Percentiles rank a stretch among this genome's conserved stretches.
Evolutionary conservation across 2,797 vertebrate species (phyloP).

Genomic region (Psittacula echo): DNA sequence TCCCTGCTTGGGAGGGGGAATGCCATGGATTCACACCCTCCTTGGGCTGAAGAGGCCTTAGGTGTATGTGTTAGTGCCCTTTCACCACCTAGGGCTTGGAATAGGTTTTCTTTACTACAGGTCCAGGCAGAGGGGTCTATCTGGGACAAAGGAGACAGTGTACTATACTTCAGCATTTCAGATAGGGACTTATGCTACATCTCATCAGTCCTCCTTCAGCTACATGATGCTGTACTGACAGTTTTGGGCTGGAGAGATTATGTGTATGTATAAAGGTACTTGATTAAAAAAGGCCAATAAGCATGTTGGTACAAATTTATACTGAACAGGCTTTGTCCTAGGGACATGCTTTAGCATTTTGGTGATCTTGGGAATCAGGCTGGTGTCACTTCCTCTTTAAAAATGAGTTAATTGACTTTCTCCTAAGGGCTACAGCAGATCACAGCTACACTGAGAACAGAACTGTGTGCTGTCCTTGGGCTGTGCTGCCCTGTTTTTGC

Average conservation of each 20-base stretch:
- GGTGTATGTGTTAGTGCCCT: rapidly evolving
- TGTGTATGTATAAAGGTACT: neutral
- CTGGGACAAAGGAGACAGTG: neutral
- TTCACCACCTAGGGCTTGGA: neutral
- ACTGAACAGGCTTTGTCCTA: neutral
- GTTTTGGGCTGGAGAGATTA: neutral
- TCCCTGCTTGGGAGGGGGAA: neutral
- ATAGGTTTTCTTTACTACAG: neutral
- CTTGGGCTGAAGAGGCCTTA: neutral
- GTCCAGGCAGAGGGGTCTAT: neutral
- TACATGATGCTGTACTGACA: neutral
- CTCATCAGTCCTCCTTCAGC: neutral
- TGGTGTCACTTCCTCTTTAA: neutral
- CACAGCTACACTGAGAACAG: neutral
- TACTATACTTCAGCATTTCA: neutral
- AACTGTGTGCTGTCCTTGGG: neutral
- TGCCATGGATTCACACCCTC: rapidly evolving
- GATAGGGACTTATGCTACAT: neutral
- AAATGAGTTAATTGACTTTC: neutral
- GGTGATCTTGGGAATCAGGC: neutral
- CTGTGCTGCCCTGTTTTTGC: neutral
- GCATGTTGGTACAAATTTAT: neutral
- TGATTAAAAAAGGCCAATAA: neutral
- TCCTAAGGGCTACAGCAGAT: neutral
- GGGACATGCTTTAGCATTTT: neutral